These are phyloP conservation scores for Amblyteles armatorius DNA, from an alignment of 2,888 invertebrate genomes.

Conservation along the genomic window DNA sequence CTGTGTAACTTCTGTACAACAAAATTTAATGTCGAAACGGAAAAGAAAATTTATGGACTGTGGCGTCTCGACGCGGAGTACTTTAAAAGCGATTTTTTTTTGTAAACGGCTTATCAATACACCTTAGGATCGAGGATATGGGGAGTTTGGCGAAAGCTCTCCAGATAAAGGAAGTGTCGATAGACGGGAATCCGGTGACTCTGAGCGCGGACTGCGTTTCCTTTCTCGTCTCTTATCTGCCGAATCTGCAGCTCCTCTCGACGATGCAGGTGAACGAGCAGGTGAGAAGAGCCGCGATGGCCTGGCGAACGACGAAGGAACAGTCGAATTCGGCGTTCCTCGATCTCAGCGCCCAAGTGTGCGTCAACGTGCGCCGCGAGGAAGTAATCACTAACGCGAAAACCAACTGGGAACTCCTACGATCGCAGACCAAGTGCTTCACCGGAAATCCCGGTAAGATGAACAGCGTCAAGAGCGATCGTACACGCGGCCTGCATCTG, in stretches of 20 bases:
- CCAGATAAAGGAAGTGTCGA: conserved; percentile 92
- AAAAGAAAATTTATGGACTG: background rate
- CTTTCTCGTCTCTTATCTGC: conserved; percentile 92
- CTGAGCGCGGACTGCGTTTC: conserved; percentile 93
- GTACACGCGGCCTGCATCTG: conserved; percentile 73
- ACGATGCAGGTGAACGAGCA: conserved; percentile 93
- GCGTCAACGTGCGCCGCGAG: conserved; percentile 89
- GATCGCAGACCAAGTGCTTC: conserved; percentile 89
- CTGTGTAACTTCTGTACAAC: no score
- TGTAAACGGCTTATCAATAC: background rate
- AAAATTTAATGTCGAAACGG: no score
- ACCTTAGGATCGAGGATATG: conserved; percentile 93
- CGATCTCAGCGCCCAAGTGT: conserved; percentile 87
- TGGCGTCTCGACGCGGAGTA: no score
- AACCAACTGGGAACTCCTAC: conserved; percentile 93
- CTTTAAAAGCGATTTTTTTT: background rate
- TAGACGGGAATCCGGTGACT: conserved; percentile 94
- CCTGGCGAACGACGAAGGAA: conserved; percentile 93
- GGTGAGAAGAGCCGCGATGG: conserved; percentile 91
- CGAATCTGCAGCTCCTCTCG: conserved; percentile 90
- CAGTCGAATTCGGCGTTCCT: conserved; percentile 89
- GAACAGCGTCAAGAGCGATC: conserved; percentile 73
- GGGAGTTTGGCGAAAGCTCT: conserved; percentile 92
- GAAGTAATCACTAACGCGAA: conserved; percentile 94
- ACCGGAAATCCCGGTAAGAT: conserved; percentile 75